These are phyloP conservation scores for Neodiprion pinetum DNA, from an alignment of 1,140 invertebrate genomes.

Conservation along the genomic window DNA sequence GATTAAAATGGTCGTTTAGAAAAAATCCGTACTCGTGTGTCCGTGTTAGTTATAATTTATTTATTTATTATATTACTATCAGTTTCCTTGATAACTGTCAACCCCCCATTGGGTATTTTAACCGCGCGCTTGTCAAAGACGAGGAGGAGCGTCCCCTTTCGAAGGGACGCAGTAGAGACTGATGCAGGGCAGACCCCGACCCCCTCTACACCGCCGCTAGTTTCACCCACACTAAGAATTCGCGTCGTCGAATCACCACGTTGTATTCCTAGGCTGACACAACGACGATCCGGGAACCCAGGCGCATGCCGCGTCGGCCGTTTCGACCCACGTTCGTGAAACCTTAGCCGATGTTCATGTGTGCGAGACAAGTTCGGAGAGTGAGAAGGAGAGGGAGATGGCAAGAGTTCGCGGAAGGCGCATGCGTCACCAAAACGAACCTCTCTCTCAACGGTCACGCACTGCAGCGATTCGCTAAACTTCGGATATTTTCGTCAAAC, in stretches of 20 bases:
- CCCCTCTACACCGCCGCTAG: slow-evolving; percentile 23
- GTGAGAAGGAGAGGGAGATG: background rate
- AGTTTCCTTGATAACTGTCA: background rate
- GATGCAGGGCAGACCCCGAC: slow-evolving; percentile 41
- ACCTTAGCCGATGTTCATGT: background rate
- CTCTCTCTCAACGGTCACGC: too few species aligned
- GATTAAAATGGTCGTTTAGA: too few species aligned
- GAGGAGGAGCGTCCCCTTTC: slow-evolving; percentile 15
- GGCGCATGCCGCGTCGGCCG: background rate
- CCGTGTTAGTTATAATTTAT: too few species aligned
- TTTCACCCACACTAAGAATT: slow-evolving; percentile 32
- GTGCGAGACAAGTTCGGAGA: background rate
- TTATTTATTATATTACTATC: too few species aligned
- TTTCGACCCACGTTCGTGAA: background rate
- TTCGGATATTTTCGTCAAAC: background rate
- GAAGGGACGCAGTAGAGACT: slow-evolving; percentile 43
- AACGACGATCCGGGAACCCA: background rate
- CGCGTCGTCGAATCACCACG: background rate
- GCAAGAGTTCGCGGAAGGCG: background rate
- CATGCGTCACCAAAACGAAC: background rate
- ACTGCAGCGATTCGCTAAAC: background rate
- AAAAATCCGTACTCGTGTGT: too few species aligned
- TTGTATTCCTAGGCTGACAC: background rate
- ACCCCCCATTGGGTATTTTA: slow-evolving; percentile 2
- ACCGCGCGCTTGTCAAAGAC: slow-evolving; percentile 10